Evolutionary conservation across 2,113 vertebrate species (phyloP), one percentile per base, ranked within the genome.

Genomic region (Tragelaphus imberbis): DNA sequence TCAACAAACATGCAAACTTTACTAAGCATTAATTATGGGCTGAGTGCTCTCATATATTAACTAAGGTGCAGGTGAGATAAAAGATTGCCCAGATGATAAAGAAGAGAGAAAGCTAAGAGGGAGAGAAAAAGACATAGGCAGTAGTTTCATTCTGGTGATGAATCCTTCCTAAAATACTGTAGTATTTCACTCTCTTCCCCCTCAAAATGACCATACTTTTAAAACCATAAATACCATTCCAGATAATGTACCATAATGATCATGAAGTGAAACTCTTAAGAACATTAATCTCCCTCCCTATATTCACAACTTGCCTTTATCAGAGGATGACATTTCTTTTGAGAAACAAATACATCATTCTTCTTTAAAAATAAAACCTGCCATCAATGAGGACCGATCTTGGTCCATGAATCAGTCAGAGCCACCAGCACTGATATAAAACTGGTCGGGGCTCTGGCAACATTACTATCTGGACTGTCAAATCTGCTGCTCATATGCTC

Each of bases 311-410:
- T 81, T 90, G 55, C 80, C 75, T 80, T 87, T 63, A 81, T 68
- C 63, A 53, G 63, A 16, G 25, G 80, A 56, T 90, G 53, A 44
- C 71, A 58, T 33, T 93, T 91, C 84, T 97, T 92, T 75, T 89
- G 28, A 89, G 56, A 94, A 89, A 63, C 21, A 87, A 97, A 95
- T 27, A 75, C 14, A 97, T 81, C 82, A 94, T 94, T 94, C 56
- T 96, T 86, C 71, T 94, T 96, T 82, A 85, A 96, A 65, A 36
- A 79, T 36, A 93, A 97, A 85, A 49, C n/a, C 65, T 92, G 82
- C 90, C 55, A 15, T 85, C 86, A 97, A 55, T 65, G 71, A 77
- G 51, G 23, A 56, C 49, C 30, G 7, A 94, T n/a, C 55, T 71
- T 19, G 17, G 58, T 65, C 80, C 44, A 17, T 36, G 84, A 94